These are phyloP conservation scores for Eueides isabella DNA, from an alignment of 1,140 invertebrate species.

Conservation along the genomic window DNA sequence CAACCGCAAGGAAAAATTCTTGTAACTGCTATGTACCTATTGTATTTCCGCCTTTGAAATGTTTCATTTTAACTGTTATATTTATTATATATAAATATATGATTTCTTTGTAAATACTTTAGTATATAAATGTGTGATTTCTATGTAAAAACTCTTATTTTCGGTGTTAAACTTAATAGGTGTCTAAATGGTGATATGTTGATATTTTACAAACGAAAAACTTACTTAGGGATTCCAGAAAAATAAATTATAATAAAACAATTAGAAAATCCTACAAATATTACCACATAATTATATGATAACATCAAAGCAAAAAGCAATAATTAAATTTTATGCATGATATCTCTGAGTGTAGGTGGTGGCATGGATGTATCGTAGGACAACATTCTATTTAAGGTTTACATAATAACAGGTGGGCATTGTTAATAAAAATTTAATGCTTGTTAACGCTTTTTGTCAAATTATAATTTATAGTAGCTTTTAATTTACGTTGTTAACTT, in stretches of 20 bases:
- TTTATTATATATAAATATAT: neutral
- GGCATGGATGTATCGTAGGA: conserved; percentile 52
- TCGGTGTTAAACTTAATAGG: too few relatives aligned
- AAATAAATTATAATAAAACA: neutral
- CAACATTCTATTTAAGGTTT: conserved; percentile 71
- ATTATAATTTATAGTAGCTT: conserved; percentile 22
- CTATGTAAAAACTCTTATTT: too few relatives aligned
- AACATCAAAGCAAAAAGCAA: conserved; percentile 54
- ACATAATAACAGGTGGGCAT: conserved; percentile 50
- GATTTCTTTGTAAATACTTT: too few relatives aligned
- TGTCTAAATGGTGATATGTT: too few relatives aligned
- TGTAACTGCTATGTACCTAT: neutral
- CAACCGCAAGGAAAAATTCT: conserved; percentile 40
- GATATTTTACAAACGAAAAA: too few relatives aligned
- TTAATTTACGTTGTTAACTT: neutral
- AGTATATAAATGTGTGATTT: too few relatives aligned
- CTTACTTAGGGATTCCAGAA: too few relatives aligned
- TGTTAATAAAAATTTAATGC: conserved; percentile 40
- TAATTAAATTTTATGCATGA: conserved; percentile 63
- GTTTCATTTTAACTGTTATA: neutral
- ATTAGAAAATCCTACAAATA: neutral
- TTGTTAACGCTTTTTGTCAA: conserved; percentile 33
- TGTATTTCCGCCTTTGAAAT: conserved; percentile 19
- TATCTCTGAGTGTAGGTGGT: conserved; percentile 57
- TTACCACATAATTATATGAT: conserved; percentile 42